Evolutionary conservation across 2,888 invertebrate species (phyloP), one percentile per base, ranked within the genome.

Genomic region (Merodon equestris): DNA sequence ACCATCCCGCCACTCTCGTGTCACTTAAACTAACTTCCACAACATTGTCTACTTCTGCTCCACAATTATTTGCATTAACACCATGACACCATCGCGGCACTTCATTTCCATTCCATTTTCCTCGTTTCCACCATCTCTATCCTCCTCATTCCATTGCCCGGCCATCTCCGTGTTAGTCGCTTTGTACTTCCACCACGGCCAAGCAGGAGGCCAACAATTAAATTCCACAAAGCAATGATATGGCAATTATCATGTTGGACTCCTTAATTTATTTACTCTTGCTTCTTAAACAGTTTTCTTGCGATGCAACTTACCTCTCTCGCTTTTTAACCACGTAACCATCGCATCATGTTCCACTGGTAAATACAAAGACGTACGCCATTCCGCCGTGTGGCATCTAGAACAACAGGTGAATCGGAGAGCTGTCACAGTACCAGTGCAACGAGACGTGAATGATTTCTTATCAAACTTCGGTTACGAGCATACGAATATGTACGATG

Each of bases 371-470:
- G 73, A 79, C 73, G 67, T 79, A 79, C 73, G 73, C 77, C 73
- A 79, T 79, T 73, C 73, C 64, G 51, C 42, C 2, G 7, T 27
- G 27, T 2, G n/a, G n/a, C 51, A 67, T 61, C 44, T 63, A 67
- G 58, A 68, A 79, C 79, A 79, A 79, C 79, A 79, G 79, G 79
- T 79, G 79, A 79, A 79, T 79, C 63, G 68, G 27, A 27, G 50
- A 73, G 53, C 79, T 79, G 79, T 79, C 73, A 81, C 81, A 81
- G 72, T 82, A 71, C 67, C 66, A 77, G 81, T 74, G 82, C 82
- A 82, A 77, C 82, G 75, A 82, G 71, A 79, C 82, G 83, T 82
- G 76, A 82, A 81, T 82, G 82, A 82, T 82, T 81, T 82, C 81
- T 82, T 72, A 70, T 79, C 79, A 79, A 73, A 75, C 27, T 27